phyloP scores from a whole-genome alignment of 2,797 vertebrate genomes.

The Chiloscyllium punctatum region DNA sequence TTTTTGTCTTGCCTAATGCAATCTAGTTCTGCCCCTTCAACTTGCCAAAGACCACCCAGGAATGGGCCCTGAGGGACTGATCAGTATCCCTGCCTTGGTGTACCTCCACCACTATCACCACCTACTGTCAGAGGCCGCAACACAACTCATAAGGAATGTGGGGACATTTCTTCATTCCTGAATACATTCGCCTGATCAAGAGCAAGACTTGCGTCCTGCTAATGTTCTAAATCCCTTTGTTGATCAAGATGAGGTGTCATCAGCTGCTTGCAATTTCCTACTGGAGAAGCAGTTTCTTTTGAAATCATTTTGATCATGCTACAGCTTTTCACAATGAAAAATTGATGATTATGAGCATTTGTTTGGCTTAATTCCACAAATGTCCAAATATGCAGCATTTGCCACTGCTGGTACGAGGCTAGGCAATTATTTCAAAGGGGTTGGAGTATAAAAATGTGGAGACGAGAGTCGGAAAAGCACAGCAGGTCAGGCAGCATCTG shows the following conservation, averaged over 20 bases:
- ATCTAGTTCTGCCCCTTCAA: too few relatives aligned
- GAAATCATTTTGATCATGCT: background rate
- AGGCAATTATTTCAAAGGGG: too few relatives aligned
- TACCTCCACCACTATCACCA: too few relatives aligned
- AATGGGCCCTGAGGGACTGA: too few relatives aligned
- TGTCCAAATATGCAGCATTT: background rate
- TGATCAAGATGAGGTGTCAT: background rate
- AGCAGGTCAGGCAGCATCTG: too few relatives aligned
- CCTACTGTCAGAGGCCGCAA: too few relatives aligned
- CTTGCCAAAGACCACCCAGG: too few relatives aligned
- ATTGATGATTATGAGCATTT: background rate
- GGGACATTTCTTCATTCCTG: background rate
- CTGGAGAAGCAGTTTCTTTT: background rate
- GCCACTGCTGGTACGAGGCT: too few relatives aligned
- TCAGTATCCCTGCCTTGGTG: too few relatives aligned
- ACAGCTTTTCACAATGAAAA: background rate
- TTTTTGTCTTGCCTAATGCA: too few relatives aligned
- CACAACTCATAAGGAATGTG: background rate
- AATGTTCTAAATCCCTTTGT: background rate
- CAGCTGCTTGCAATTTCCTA: background rate
- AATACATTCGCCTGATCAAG: background rate
- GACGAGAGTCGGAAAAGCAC: too few relatives aligned
- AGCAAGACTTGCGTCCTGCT: background rate
- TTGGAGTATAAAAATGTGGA: too few relatives aligned
- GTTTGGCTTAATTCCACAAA: background rate